Base-by-base conservation (phyloP, 2,797 vertebrate species). In the Sebastes melanostomus region DNA sequence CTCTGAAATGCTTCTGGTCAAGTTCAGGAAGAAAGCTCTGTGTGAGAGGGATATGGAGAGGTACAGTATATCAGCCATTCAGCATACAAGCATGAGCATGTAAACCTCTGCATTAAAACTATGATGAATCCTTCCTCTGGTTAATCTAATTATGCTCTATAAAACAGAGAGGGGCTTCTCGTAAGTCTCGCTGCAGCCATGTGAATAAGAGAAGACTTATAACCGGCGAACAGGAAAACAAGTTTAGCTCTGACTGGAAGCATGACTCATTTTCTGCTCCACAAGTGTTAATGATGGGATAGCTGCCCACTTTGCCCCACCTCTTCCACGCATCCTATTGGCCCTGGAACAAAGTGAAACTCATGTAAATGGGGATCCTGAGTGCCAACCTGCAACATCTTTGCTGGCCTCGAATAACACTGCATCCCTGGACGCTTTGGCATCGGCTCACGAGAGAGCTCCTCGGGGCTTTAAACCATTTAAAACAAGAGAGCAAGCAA, bases 201-300 rank as follows among this genome's bases (percentile, higher is more conserved):
- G 85, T 86, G 86, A 90, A 92, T 81, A 77, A 88, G 85, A 73
- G 80, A 79, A 93, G 90, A 85, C 80, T 61, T 72, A 70, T 71
- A 88, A 84, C 62, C 68, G 66, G 77, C 18, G 24, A 85, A 89
- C 86, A 91, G 90, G 89, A 91, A 93, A 93, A 86, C 82, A 82
- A 88, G 77, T 86, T 75, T 46, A 87, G 81, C 84, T 80, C 86
- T 94, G 90, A 92, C 94, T 94, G 93, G 91, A 94, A 93, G 89
- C 83, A 85, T 94, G 93, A 95, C 82, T 95, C 92, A 94, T 85
- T 94, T 91, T 92, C 86, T 89, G 88, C 90, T 85, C 80, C 85
- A 81, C 82, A 90, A 93, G 90, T 92, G 92, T 90, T 94, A 93
- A 94, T 87, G 91, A 93, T 83, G 88, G 85, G 90, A 88, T 62